Evolutionary conservation across 2,888 invertebrate genomes (phyloP).

Genomic region (Parapristionchus giblindavisi): DNA sequence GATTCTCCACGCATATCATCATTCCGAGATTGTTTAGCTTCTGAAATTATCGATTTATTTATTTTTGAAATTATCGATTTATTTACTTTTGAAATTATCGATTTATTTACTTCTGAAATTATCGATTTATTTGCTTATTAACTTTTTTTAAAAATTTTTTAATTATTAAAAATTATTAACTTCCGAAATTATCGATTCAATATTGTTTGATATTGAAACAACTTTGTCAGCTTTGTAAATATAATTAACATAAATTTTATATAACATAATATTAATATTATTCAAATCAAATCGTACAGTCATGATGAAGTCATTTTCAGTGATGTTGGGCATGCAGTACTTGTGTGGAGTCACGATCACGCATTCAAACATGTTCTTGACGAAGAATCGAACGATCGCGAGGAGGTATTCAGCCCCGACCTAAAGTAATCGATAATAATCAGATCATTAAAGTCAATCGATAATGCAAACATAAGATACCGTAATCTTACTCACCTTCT

Average conservation of each 20-base stretch:
- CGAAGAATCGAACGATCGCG: constrained; percentile 29
- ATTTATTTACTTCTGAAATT: too few species aligned
- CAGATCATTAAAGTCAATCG: too few species aligned
- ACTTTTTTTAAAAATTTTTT: too few species aligned
- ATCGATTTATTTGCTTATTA: too few species aligned
- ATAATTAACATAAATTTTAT: too few species aligned
- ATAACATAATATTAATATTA: too few species aligned
- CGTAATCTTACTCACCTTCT: too few species aligned
- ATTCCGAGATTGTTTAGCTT: neutral
- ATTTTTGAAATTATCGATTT: neutral
- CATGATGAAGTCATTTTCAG: constrained; percentile 20
- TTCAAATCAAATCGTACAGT: neutral
- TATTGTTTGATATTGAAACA: too few species aligned
- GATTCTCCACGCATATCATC: constrained; percentile 7
- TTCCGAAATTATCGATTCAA: too few species aligned
- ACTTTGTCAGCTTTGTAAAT: too few species aligned
- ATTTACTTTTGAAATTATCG: neutral
- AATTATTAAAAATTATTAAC: too few species aligned
- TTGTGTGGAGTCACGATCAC: constrained; percentile 32
- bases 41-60: constrained; percentile 1
- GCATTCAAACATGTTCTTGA: constrained; percentile 13
- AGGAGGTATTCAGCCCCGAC: constrained; percentile 20
- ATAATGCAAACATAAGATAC: too few species aligned
- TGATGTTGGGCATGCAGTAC: constrained; percentile 10
- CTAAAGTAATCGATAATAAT: neutral